phyloP scores from a whole-genome alignment of 2,797 vertebrate genomes.

The Luscinia luscinia region DNA sequence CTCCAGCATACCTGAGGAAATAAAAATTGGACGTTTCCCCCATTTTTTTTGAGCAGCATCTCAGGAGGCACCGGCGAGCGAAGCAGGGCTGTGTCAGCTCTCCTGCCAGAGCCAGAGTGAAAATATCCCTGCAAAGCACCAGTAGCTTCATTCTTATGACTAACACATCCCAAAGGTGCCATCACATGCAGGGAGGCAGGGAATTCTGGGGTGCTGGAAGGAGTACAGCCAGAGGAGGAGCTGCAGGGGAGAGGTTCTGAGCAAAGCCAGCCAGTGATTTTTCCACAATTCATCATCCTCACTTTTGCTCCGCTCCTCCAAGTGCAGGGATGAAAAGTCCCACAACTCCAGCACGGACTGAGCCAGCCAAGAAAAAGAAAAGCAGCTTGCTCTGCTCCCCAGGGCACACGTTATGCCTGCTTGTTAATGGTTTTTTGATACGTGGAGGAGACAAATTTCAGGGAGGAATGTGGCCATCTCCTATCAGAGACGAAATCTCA shows the following conservation, averaged over 20 bases:
- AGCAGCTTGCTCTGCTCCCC: constrained; percentile 30
- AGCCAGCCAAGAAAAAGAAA: constrained; percentile 59
- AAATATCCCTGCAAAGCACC: constrained; percentile 56
- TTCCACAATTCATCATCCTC: constrained; percentile 53
- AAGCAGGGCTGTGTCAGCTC: constrained; percentile 5
- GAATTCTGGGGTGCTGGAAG: constrained; percentile 57
- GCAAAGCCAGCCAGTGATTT: constrained; percentile 46
- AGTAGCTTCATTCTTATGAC: constrained; percentile 54
- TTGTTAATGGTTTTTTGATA: neutral
- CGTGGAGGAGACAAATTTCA: neutral
- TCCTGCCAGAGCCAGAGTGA: constrained; percentile 33
- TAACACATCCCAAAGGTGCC: constrained; percentile 69
- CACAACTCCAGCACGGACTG: constrained; percentile 9
- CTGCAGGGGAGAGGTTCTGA: neutral
- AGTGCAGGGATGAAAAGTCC: constrained; percentile 26
- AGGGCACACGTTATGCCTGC: neutral
- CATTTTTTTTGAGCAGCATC: neutral
- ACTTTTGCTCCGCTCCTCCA: neutral
- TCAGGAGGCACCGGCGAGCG: neutral
- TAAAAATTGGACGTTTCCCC: neutral
- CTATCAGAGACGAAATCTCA: neutral
- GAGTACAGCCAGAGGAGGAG: constrained; percentile 14
- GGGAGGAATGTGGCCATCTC: neutral
- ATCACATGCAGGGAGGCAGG: constrained; percentile 53
- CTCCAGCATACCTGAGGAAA: neutral